These are phyloP conservation scores for Ibidorhyncha struthersii DNA, from an alignment of 2,113 vertebrate species.

Conservation along the genomic window DNA sequence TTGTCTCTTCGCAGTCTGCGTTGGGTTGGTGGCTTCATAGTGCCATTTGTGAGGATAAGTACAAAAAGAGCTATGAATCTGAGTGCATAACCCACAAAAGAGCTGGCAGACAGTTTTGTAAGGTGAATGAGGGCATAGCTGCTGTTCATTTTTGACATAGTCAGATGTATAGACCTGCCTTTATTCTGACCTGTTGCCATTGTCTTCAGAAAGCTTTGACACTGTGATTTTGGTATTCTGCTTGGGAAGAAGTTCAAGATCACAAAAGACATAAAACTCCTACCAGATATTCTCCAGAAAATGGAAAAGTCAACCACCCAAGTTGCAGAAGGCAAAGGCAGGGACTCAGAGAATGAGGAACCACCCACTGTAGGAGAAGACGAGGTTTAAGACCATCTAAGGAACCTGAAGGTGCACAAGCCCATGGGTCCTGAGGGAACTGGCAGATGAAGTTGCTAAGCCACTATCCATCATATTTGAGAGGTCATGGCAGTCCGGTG, in stretches of 20 bases:
- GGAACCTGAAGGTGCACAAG: not conserved
- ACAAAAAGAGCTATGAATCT: not conserved
- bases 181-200: slow-evolving; percentile 78
- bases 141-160: not conserved
- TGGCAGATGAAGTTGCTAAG: no score
- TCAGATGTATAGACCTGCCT: not conserved
- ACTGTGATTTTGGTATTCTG: slow-evolving; percentile 86
- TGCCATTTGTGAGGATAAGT: not conserved
- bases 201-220: slow-evolving; percentile 81
- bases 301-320: not conserved
- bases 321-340: not conserved
- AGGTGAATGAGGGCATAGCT: not conserved
- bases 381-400: not conserved
- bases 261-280: slow-evolving; percentile 69
- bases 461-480: no score
- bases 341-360: not conserved
- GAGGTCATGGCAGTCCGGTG: no score
- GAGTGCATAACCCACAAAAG: rapidly evolving
- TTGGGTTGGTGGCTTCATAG: not conserved
- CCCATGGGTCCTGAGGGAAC: not conserved
- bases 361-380: not conserved
- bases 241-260: slow-evolving; percentile 93
- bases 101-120: not conserved
- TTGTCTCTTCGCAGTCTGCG: not conserved
- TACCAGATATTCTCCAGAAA: slow-evolving; percentile 76